Evolutionary conservation across 2,888 invertebrate species (phyloP), one percentile per base, ranked within the genome.

Genomic region (Sycophila texana): DNA sequence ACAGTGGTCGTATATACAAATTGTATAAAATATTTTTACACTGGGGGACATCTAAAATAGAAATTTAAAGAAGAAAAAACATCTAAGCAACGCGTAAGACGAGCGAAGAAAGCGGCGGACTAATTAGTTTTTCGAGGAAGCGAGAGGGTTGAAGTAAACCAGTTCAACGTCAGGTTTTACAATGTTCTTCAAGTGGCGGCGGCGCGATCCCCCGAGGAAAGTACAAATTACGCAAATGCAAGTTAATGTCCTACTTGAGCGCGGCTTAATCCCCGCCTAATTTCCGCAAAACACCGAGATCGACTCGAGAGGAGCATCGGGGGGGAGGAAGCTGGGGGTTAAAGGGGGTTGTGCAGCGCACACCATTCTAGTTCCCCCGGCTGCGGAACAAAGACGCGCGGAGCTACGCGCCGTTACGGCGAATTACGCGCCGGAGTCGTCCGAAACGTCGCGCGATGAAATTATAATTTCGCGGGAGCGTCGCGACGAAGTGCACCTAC

Each of bases 151-250:
- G 30, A 66, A 74, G 74, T 74, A 66, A 74, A 47, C 77, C 51
- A 57, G 57, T 77, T 71, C 51, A 77, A 65, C 77, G 30, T 58
- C 58, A 20, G 63, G 63, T 74, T 74, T 74, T 74, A 74, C 66
- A 74, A 58, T 58, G 74, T 77, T 77, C 77, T 77, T 72, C 58
- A 68, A 68, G 53, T 63, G 47, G 4, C 13, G 14, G 53, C 53
- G 63, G 47, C 18, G 12, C 67, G 73, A 73, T 78, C 73, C 68
- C 30, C 47, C 73, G 77, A 53, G 68, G 68, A 73, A 73, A 78
- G 77, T 73, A 73, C 73, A 68, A 73, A 78, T 78, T 78, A 73
- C 77, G 67, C 49, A 73, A 68, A 78, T 73, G 77, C 77, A 78
- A 68, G 67, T 78, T 78, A 78, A 78, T 78, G 73, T 78, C 77